Conservation (phyloP, 2,888 invertebrate species). For the Melanostoma scalare region DNA sequence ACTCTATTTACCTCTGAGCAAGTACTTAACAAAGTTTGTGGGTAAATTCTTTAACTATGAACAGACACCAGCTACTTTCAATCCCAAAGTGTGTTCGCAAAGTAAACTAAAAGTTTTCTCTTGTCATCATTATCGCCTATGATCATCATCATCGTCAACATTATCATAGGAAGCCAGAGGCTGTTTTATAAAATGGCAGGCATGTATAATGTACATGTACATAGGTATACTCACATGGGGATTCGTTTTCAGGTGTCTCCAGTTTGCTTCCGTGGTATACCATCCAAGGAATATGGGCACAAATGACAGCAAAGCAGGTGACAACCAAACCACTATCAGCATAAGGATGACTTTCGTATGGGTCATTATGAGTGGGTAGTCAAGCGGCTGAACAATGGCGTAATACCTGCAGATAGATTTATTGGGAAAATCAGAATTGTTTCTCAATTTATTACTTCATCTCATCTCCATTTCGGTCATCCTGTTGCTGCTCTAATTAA, state of each 20-base stretch:
- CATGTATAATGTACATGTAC: not conserved
- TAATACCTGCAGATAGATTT: conserved; percentile 85
- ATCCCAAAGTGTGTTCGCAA: conserved; percentile 51
- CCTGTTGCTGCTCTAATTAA: conserved; percentile 48
- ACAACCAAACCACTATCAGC: conserved; percentile 94
- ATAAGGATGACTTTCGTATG: conserved; percentile 90
- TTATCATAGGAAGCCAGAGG: conserved; percentile 28
- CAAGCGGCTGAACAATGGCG: conserved; percentile 94
- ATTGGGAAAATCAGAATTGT: conserved; percentile 62
- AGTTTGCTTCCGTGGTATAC: conserved; percentile 94
- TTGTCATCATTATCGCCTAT: conserved; percentile 44
- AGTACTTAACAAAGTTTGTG: conserved; percentile 16
- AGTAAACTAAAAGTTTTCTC: conserved; percentile 54
- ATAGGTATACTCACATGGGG: conserved; percentile 84
- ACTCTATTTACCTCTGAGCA: conserved; percentile 52
- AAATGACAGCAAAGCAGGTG: conserved; percentile 95
- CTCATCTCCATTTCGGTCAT: conserved; percentile 20
- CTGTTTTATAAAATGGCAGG: not conserved
- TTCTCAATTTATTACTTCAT: conserved; percentile 59
- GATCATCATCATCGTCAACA: conserved; percentile 41
- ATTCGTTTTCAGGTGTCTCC: conserved; percentile 86
- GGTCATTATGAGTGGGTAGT: conserved; percentile 96
- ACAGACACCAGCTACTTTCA: conserved; percentile 19
- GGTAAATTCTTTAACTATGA: conserved; percentile 51
- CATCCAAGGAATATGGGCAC: conserved; percentile 97